These are phyloP conservation scores for Archocentrus centrarchus DNA, from an alignment of 2,113 vertebrate species.

Conservation along the genomic window DNA sequence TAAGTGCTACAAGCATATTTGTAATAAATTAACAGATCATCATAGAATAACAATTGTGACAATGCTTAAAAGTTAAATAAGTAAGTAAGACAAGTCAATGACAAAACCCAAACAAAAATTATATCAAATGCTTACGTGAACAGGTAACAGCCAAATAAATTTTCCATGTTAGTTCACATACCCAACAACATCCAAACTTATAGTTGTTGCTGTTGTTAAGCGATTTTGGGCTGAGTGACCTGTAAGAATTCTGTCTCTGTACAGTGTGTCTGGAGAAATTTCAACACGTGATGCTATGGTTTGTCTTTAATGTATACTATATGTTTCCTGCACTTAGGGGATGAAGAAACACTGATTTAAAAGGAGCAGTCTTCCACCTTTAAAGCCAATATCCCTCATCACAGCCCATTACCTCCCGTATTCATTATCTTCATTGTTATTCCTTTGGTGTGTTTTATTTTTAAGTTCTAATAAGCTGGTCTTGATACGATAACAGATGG, in stretches of 20 bases:
- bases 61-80: too few species aligned
- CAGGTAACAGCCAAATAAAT: neutral
- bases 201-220: neutral
- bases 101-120: neutral
- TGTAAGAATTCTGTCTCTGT: neutral
- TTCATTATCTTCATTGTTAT: constrained; percentile 73
- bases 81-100: too few species aligned
- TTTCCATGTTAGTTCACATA: neutral
- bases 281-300: neutral
- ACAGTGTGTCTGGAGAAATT: neutral
- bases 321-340: constrained; percentile 31
- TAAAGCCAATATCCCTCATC: constrained; percentile 46
- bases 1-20: too few species aligned
- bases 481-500: constrained; percentile 94
- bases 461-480: constrained; percentile 92
- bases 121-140: neutral
- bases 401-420: constrained; percentile 67
- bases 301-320: constrained; percentile 27
- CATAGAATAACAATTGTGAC: too few species aligned
- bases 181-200: neutral
- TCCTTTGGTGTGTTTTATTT: constrained; percentile 75
- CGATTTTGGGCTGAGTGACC: neutral
- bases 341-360: constrained; percentile 46
- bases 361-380: constrained; percentile 36
- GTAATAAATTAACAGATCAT: too few species aligned